Evolutionary conservation across 2,113 vertebrate species (phyloP).

Genomic region (Ranitomeya variabilis): DNA sequence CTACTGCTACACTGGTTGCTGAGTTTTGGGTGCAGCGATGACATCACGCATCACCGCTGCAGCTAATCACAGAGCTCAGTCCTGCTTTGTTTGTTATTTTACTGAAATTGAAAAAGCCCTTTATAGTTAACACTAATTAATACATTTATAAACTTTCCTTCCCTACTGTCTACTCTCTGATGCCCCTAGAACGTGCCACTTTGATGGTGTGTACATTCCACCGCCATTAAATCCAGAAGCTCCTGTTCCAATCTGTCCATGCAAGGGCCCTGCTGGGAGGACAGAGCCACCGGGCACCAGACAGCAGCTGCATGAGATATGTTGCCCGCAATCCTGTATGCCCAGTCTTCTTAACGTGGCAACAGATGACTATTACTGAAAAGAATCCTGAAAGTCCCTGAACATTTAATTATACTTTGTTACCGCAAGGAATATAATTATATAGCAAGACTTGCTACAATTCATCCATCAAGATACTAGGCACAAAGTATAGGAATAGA

Average conservation of each 20-base stretch:
- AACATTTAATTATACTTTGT: not conserved
- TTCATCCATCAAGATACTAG: not conserved
- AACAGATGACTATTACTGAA: constrained; percentile 32
- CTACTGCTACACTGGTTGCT: no score
- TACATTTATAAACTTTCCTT: not conserved
- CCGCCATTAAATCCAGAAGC: constrained; percentile 15
- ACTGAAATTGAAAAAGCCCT: no score
- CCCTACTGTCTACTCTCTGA: not conserved
- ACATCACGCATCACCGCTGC: no score
- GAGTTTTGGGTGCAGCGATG: no score
- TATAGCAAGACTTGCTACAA: not conserved
- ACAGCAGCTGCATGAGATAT: constrained; percentile 40
- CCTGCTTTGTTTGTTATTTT: no score
- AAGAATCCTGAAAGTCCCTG: not conserved
- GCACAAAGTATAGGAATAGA: not conserved
- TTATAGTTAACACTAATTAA: not conserved
- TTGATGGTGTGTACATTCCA: not conserved
- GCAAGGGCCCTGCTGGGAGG: not conserved
- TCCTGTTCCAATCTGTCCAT: constrained; percentile 31
- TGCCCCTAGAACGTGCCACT: constrained; percentile 11
- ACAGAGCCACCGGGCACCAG: not conserved
- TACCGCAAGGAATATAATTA: not conserved
- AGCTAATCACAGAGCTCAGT: no score
- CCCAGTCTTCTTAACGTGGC: not conserved
- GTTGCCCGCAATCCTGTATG: not conserved